Evolutionary conservation across 2,797 vertebrate species (phyloP), one percentile per base, ranked within the genome.

Genomic region (Orestias chungarensis): DNA sequence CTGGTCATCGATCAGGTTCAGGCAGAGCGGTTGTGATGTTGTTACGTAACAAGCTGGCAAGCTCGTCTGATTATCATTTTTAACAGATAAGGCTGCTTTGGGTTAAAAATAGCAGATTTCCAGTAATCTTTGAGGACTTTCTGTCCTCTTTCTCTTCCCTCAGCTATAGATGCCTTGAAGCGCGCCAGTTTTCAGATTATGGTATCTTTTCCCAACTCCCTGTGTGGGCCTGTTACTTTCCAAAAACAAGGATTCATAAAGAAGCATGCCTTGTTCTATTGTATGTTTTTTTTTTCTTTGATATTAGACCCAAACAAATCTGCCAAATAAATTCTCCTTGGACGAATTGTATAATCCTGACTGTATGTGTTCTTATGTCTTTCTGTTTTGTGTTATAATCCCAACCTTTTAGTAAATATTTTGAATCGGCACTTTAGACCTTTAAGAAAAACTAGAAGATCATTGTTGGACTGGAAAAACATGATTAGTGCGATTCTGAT

Each of bases 11-110:
- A 79, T 86, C 66, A 82, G 59, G 61, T 76, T 59, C 29, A 25
- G 68, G 31, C 54, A 42, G 54, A 74, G 70, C 18, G 80, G 85
- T 80, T 86, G 71, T 82, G 78, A 81, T 73, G 78, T 73, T 64
- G 74, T 66, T 68, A 75, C 43, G 70, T 44, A 50, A 70, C 64
- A 61, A 70, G 81, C 84, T 80, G 80, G n/a, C n/a, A n/a, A n/a
- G 79, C 83, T 80, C 81, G 77, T 87, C 83, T 85, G 87, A 91
- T 70, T 75, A 89, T 90, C 84, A 84, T 79, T 82, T 86, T 84
- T 92, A 93, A 92, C 88, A 93, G 74, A 88, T 84, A 64, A 46
- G n/a, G 70, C 82, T 66, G 38, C 86, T 79, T 46, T 59, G 23
- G 31, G 31, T 55, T 74, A 85, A 83, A 81, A 85, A 91, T 91